Evolutionary conservation across 2,797 vertebrate species (phyloP).

Genomic region (Girardinus metallicus): DNA sequence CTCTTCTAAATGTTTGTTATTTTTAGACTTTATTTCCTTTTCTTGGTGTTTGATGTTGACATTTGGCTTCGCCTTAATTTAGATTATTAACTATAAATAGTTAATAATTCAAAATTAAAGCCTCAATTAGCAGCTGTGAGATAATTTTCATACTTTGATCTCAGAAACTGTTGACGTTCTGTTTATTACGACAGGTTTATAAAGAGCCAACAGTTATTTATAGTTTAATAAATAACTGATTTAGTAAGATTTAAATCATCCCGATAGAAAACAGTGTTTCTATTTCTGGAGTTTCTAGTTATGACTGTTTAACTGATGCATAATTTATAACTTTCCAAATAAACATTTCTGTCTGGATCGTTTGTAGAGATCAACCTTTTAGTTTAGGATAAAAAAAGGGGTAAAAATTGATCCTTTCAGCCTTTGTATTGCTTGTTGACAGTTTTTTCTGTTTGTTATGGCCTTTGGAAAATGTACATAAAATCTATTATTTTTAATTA

Average conservation of each 20-base stretch:
- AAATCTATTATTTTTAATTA: not conserved
- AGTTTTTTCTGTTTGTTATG: not conserved
- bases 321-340: not conserved
- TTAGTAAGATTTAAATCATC: not conserved
- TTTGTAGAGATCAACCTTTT: not conserved
- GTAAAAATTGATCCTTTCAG: not conserved
- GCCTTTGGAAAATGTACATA: not conserved
- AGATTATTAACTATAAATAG: not conserved
- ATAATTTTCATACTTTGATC: not conserved
- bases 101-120: not conserved
- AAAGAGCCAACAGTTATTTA: not conserved
- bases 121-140: not conserved
- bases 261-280: not conserved
- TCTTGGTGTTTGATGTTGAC: not conserved
- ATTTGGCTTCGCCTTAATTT: not conserved
- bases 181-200: not conserved
- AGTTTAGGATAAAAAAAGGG: not conserved
- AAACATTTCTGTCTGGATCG: not conserved
- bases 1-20: constrained; percentile 84
- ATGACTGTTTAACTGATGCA: not conserved
- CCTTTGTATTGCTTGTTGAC: not conserved
- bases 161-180: not conserved
- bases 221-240: not conserved
- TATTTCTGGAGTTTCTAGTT: constrained; percentile 4
- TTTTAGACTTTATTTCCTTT: not conserved